Conservation (phyloP, 2,797 vertebrate species). For the Gymnoscopelus microlampas region DNA sequence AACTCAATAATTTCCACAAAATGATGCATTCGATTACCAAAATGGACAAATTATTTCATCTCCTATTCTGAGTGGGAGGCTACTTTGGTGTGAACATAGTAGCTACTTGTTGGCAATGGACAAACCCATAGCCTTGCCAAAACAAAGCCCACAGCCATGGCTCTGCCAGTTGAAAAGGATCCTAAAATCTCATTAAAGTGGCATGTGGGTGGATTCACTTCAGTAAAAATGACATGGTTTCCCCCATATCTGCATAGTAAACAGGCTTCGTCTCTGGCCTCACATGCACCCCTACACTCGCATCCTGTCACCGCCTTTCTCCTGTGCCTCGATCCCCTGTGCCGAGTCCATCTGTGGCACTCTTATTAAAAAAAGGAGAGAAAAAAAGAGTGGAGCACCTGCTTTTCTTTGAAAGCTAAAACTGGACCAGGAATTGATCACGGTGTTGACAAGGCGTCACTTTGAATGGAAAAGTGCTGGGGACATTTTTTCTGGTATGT, state of each 20-base stretch:
- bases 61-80: conserved; percentile 59
- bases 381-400: no score
- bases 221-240: conserved; percentile 65
- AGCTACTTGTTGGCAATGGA: conserved; percentile 56
- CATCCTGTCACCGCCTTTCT: no score
- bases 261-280: not conserved
- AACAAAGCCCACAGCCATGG: conserved; percentile 46
- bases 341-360: no score
- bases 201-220: conserved; percentile 65
- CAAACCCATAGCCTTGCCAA: conserved; percentile 56
- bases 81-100: conserved; percentile 25
- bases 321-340: no score
- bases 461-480: no score
- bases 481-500: no score
- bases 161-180: conserved; percentile 59
- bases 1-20: conserved; percentile 29
- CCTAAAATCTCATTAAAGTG: conserved; percentile 47
- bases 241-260: conserved; percentile 40
- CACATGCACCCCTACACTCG: no score
- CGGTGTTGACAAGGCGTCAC: no score
- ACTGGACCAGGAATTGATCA: no score
- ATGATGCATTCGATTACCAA: conserved; percentile 34
- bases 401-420: no score
- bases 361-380: no score
- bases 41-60: conserved; percentile 35